Evolutionary conservation across 1,140 invertebrate genomes (phyloP).

Genomic region (Homarus americanus): DNA sequence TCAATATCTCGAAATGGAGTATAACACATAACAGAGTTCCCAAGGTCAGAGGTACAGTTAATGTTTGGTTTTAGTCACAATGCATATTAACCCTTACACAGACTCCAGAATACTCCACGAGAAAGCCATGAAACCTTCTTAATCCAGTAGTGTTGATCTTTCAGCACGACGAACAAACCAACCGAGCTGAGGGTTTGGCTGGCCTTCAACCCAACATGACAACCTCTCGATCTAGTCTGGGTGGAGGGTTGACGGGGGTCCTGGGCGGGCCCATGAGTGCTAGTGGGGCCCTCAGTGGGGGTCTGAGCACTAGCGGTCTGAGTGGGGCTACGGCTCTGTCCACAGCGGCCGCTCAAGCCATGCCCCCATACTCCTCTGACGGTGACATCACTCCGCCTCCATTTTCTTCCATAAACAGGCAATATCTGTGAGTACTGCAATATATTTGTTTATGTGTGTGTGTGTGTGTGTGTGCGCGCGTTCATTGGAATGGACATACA

Average conservation of each 20-base stretch:
- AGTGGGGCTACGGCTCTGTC: slow-evolving; percentile 37
- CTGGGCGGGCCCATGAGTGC: slow-evolving; percentile 13
- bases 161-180: slow-evolving; percentile 11
- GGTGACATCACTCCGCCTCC: slow-evolving; percentile 65
- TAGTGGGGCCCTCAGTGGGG: slow-evolving; percentile 35
- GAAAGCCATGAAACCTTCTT: no score
- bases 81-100: no score
- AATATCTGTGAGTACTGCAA: slow-evolving; percentile 52
- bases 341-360: slow-evolving; percentile 22
- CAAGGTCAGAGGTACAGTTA: no score
- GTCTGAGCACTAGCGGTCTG: slow-evolving; percentile 46
- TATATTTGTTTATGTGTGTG: not conserved
- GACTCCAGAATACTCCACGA: no score
- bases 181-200: not conserved
- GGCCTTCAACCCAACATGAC: slow-evolving; percentile 44
- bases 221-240: slow-evolving; percentile 46
- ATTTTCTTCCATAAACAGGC: slow-evolving; percentile 61
- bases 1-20: no score
- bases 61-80: no score
- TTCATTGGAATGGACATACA: not conserved
- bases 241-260: slow-evolving; percentile 26
- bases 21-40: no score
- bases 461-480: not conserved
- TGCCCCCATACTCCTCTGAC: slow-evolving; percentile 48
- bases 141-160: not conserved